These are phyloP conservation scores for Xestia c-nigrum DNA, from an alignment of 2,888 invertebrate genomes.

Conservation along the genomic window DNA sequence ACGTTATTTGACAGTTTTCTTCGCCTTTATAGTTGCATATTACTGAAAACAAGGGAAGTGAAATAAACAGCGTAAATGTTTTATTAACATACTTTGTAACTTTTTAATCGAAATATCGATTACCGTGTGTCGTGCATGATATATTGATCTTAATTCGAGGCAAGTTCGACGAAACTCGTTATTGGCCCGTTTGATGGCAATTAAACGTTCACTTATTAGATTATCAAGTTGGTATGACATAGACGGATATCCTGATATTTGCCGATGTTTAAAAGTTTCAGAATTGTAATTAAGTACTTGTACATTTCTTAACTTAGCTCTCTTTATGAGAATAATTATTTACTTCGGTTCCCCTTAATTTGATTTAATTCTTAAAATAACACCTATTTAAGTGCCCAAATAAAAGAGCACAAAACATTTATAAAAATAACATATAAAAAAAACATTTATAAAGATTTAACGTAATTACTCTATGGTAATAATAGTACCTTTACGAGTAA, in stretches of 20 bases:
- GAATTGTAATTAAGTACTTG: background rate
- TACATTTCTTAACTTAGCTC: background rate
- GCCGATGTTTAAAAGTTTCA: background rate
- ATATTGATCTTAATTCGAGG: background rate
- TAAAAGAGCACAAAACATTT: background rate
- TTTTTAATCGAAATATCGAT: background rate
- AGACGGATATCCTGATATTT: background rate
- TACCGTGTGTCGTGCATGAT: background rate
- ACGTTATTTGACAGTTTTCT: no score
- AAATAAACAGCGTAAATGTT: no score
- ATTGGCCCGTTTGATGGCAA: background rate
- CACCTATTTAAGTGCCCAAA: background rate
- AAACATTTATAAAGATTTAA: background rate
- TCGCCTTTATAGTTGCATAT: no score
- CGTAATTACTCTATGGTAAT: no score
- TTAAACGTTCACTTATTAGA: slow-evolving; percentile 9
- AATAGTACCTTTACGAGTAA: no score
- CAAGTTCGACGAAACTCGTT: background rate
- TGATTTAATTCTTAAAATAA: background rate
- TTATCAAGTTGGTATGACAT: background rate
- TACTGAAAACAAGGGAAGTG: no score
- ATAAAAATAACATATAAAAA: no score
- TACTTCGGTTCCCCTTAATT: background rate
- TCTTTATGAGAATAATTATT: background rate
- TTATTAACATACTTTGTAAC: background rate